Percentiles rank a stretch among this genome's conserved stretches.
Evolutionary conservation across 2,797 vertebrate genomes (phyloP).

Genomic region (Syndactyla subalaris): DNA sequence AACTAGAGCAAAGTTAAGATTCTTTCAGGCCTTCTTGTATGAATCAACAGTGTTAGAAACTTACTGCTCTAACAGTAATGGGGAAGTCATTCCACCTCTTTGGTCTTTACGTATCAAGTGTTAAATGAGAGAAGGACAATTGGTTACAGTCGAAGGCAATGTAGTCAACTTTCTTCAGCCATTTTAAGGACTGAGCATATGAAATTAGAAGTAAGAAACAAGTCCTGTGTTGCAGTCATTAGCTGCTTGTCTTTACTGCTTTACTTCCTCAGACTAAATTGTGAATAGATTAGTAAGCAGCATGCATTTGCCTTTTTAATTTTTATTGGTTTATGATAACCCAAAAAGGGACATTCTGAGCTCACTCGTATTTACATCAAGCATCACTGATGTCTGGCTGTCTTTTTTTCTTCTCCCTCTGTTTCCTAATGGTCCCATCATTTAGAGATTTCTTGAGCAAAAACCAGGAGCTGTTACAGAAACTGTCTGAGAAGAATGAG

Average conservation of each 20-base stretch:
- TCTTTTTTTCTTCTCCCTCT: not conserved
- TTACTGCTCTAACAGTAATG: not conserved
- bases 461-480: slow-evolving; percentile 87
- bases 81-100: not conserved
- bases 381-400: not conserved
- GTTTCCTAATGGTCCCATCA: not conserved
- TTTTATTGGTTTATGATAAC: not conserved
- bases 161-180: not conserved
- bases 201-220: not conserved
- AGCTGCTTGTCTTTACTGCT: not conserved
- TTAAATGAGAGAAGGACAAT: not conserved
- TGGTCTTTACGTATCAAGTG: not conserved
- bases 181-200: not conserved
- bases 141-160: not conserved
- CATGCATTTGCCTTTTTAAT: not conserved
- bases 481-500: slow-evolving; percentile 84
- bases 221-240: not conserved
- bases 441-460: slow-evolving; percentile 90
- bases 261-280: not conserved
- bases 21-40: not conserved
- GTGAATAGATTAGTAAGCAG: not conserved
- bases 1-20: not conserved
- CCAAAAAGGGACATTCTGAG: not conserved
- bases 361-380: not conserved
- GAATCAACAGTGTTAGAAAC: not conserved